phyloP scores from a whole-genome alignment of 2,797 vertebrate species.

The Myiothlypis chrysogaster region DNA sequence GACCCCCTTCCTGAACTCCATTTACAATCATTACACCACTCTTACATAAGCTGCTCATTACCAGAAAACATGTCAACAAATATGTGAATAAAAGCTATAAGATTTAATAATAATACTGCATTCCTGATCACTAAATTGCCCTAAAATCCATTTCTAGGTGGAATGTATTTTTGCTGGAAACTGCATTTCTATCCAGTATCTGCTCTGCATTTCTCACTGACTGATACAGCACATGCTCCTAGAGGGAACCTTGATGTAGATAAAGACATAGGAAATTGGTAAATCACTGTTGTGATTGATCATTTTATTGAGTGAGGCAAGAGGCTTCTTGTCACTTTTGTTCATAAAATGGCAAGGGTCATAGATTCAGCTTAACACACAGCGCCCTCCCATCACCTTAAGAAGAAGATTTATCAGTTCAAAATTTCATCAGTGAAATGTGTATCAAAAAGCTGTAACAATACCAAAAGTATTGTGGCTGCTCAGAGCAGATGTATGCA shows the following conservation, averaged over 20 bases:
- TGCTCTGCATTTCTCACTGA: background rate
- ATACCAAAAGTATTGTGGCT: background rate
- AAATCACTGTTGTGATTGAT: conserved; percentile 22
- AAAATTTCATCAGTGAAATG: background rate
- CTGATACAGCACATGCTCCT: background rate
- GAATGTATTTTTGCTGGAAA: background rate
- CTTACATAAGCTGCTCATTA: background rate
- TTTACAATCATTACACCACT: background rate
- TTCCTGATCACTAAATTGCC: background rate
- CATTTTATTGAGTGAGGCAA: background rate
- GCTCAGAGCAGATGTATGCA: background rate
- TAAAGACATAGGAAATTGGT: background rate
- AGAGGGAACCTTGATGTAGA: background rate
- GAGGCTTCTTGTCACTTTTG: conserved; percentile 14
- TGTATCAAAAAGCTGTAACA: background rate
- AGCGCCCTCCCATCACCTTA: accelerated
- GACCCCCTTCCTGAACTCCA: background rate
- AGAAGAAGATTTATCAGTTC: background rate
- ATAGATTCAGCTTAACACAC: background rate
- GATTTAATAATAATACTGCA: background rate
- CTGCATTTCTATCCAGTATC: background rate
- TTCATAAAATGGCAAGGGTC: background rate
- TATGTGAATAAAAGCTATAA: background rate
- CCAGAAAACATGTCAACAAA: background rate
- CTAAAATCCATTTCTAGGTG: background rate